Evolutionary conservation across 2,888 invertebrate species (phyloP).

Genomic region (Taphrorychus bicolor): DNA sequence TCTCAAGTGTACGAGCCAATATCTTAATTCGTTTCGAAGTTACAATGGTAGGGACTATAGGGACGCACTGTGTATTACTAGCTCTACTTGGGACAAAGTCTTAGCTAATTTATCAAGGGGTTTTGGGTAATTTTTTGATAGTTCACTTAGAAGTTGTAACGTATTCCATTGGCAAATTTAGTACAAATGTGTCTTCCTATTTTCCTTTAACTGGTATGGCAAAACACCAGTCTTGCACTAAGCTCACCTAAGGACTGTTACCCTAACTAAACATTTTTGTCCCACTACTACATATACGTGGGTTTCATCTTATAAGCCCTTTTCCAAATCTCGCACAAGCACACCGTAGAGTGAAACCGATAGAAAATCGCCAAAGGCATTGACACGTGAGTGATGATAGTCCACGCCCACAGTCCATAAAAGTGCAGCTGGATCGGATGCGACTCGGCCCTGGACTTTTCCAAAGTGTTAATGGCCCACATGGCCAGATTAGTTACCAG

Average conservation of each 20-base stretch:
- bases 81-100: no score
- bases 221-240: background rate
- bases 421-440: slow-evolving; percentile 82
- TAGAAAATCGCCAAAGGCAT: slow-evolving; percentile 91
- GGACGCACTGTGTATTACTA: no score
- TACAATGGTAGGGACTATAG: no score
- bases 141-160: no score
- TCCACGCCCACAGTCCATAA: slow-evolving; percentile 90
- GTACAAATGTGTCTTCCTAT: no score
- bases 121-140: no score
- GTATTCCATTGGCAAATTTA: no score
- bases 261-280: background rate
- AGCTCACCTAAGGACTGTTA: background rate
- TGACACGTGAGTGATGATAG: slow-evolving; percentile 87
- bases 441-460: slow-evolving; percentile 83
- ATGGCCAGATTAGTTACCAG: slow-evolving; percentile 82
- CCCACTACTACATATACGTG: slow-evolving; percentile 48
- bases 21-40: no score
- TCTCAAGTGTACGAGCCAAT: no score
- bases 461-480: slow-evolving; percentile 86
- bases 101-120: no score
- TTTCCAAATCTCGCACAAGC: slow-evolving; percentile 93
- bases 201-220: no score
- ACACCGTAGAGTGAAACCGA: slow-evolving; percentile 90
- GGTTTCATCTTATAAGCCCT: slow-evolving; percentile 80